Base-by-base conservation (phyloP, 2,888 invertebrate species). In the Smittia aterrima region DNA sequence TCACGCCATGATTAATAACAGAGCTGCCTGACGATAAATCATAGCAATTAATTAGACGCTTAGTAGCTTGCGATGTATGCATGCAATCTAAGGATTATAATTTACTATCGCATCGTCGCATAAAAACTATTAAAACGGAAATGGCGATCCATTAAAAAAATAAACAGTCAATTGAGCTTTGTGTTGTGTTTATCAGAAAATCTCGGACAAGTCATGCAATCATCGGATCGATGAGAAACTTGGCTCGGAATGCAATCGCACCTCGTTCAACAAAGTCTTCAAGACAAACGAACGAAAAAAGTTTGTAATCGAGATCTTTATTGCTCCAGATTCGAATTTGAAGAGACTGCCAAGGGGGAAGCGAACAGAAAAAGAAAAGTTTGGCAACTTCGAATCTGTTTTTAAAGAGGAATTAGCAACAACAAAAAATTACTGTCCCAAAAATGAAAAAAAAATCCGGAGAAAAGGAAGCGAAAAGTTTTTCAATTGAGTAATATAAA, bases 1-100 rank as follows among this genome's bases (percentile, higher is more conserved):
- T 58, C 58, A 58, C 58, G 58, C 22, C 58, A 58, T 18, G 58
- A 58, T 58, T 58, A 22, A 20, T 58, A 58, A 58, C 22, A 58
- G 7, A n/a, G 20, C 22, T 18, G 18, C 6, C 58, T 18, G 7
- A 22, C 22, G 22, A 58, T 58, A 58, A 58, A 58, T 58, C 58
- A 58, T 6, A 20, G 20, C 22, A 58, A 58, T 58, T 58, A 58
- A 58, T 58, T 20, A 58, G 58, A 16, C 47, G n/a, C n/a, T 47
- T 47, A 47, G 11, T 47, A 2, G 9, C 58, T 47, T 2, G 47
- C 47, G 2, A 6, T 47, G 7, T 11, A 58, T 22, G 58, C 58
- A 58, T 58, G 58, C 58, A 20, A 58, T 58, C 2, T 58, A 22
- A 13, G 18, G 58, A 58, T 58, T 58, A 58, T 47, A 58, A 58